Percentiles rank a stretch among this genome's conserved stretches.
These are phyloP conservation scores for Sylvia atricapilla DNA, from an alignment of 2,113 vertebrate genomes.

Conservation along the genomic window DNA sequence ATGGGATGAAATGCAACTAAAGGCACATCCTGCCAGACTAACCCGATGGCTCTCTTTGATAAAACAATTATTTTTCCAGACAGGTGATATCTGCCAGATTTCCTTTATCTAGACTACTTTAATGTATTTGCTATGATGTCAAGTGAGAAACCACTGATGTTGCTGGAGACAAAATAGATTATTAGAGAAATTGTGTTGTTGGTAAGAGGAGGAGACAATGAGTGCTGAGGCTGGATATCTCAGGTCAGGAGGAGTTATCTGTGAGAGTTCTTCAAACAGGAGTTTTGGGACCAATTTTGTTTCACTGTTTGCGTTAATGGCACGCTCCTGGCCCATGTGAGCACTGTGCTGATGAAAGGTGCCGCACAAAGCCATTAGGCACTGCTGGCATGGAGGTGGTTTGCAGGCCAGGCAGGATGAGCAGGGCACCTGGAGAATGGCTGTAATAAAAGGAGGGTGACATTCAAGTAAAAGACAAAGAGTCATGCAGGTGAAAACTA, in stretches of 20 bases:
- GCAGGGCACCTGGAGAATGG: not conserved
- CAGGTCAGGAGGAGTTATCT: not conserved
- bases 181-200: not conserved
- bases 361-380: not conserved
- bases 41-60: constrained; percentile 35
- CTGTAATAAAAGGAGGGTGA: constrained; percentile 20
- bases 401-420: not conserved
- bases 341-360: not conserved
- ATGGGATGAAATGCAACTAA: constrained; percentile 46
- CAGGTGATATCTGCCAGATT: constrained; percentile 56
- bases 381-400: not conserved
- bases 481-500: not conserved
- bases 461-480: constrained; percentile 44
- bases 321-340: not conserved
- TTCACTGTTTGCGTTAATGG: not conserved
- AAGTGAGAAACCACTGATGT: constrained; percentile 32
- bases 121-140: constrained; percentile 48
- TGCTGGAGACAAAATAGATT: constrained; percentile 23
- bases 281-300: not conserved
- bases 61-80: constrained; percentile 61
- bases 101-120: constrained; percentile 47
- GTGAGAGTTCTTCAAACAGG: not conserved
- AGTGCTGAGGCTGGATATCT: not conserved
- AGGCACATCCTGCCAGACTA: constrained; percentile 46
- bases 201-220: not conserved